Conservation (phyloP, 53 echinoderm and acorn worm species). For the Antedon mediterranea region DNA sequence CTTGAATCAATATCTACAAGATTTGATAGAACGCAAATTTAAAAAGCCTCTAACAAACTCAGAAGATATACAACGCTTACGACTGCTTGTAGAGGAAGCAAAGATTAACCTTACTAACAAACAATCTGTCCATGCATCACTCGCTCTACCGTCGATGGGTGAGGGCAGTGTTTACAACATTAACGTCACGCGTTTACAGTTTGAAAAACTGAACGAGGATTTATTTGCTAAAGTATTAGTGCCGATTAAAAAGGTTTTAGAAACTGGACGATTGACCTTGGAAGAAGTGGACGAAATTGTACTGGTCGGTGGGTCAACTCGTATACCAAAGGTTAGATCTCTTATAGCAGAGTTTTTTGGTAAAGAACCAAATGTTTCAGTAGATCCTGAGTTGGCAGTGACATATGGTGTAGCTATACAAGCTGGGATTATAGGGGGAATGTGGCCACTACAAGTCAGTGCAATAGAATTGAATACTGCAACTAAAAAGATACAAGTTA, state of each 20-base stretch:
- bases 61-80: slow-evolving; percentile 45
- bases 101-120: slow-evolving; percentile 48
- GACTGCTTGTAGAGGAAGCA: slow-evolving; percentile 46
- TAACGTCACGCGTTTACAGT: slow-evolving; percentile 35
- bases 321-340: slow-evolving; percentile 43
- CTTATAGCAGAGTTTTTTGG: slow-evolving; percentile 35
- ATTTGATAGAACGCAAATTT: slow-evolving; percentile 28
- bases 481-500: slow-evolving; percentile 28
- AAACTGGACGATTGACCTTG: slow-evolving; percentile 31
- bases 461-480: slow-evolving; percentile 50
- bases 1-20: slow-evolving; percentile 29
- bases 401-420: slow-evolving; percentile 70
- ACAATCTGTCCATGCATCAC: slow-evolving; percentile 4
- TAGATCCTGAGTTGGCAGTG: slow-evolving; percentile 68
- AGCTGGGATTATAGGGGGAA: slow-evolving; percentile 75
- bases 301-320: slow-evolving; percentile 54
- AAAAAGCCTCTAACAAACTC: slow-evolving; percentile 20
- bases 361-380: slow-evolving; percentile 49
- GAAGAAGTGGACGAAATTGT: slow-evolving; percentile 56
- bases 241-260: slow-evolving; percentile 35
- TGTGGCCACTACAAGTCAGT: slow-evolving; percentile 80
- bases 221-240: slow-evolving; percentile 50
- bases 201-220: slow-evolving; percentile 48
- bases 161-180: slow-evolving; percentile 15
- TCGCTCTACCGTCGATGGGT: slow-evolving; percentile 30